Evolutionary conservation across 2,113 vertebrate species (phyloP), one percentile per base, ranked within the genome.

Genomic region (Psophia crepitans): DNA sequence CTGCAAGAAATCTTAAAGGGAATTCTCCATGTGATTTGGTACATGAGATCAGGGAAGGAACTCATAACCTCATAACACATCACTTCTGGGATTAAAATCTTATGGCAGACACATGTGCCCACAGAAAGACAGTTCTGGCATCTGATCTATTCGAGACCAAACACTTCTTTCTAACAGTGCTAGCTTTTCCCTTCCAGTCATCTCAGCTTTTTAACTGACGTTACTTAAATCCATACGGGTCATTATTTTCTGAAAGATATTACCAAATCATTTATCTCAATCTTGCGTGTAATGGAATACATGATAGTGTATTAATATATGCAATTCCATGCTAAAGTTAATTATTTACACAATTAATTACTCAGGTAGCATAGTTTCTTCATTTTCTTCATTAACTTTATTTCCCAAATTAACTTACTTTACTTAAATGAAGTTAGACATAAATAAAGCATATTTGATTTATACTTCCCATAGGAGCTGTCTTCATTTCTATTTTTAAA

Each of bases 271-370:
- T 87, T 94, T 80, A 43, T 63, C n/a, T 93, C 54, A 44, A 46
- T 82, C 65, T 60, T 64, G 5, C 75, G 63, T 33, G 12, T 57
- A 89, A 92, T 33, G 30, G 32, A 87, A 87, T 46, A 89, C 8
- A 37, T 16, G 9, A 75, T 17, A 76, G 7, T 15, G 44, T 86
- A 81, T 77, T 86, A 91, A 89, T 79, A 63, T 22, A 86, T 54
- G 19, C 28, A 86, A 41, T 87, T 89, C 61, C 80, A 22, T 44
- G 41, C 21, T 66, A 63, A 91, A 95, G 90, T 69, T 32, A 79
- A 89, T 92, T 95, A 89, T 75, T 94, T 92, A 69, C 54, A 88
- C 12, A 92, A 87, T 65, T 87, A 92, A 75, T 87, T 87, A 69
- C 37, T n/a, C n/a, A 48, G 35, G 35, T 69, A 95, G 43, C 37